Percentiles rank a stretch among this genome's conserved stretches.
phyloP scores from a whole-genome alignment of 1,140 invertebrate genomes.

The Leptestheria dahalacensis region DNA sequence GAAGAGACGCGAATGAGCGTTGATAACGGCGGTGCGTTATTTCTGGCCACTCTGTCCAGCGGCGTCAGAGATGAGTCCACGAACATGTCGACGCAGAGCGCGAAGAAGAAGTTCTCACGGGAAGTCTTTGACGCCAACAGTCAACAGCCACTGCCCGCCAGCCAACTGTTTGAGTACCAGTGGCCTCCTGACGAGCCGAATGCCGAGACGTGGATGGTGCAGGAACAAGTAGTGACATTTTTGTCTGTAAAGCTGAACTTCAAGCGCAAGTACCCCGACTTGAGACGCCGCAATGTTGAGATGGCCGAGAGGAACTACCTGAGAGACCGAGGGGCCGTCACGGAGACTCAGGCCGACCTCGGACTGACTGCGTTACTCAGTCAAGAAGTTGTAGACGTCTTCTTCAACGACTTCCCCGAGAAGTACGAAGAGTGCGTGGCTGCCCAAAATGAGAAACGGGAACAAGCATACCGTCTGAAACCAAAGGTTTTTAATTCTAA shows the following conservation, averaged over 20 bases:
- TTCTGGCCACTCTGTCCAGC: background rate
- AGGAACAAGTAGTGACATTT: constrained; percentile 84
- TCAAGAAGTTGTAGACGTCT: constrained; percentile 83
- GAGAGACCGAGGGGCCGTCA: constrained; percentile 64
- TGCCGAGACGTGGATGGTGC: constrained; percentile 66
- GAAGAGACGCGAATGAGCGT: constrained; percentile 79
- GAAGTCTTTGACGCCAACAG: constrained; percentile 48
- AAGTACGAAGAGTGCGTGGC: constrained; percentile 86
- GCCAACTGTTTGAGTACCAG: constrained; percentile 82
- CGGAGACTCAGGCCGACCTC: constrained; percentile 81
- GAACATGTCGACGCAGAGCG: constrained; percentile 46
- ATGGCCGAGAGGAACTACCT: constrained; percentile 81
- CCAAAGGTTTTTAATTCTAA: constrained; percentile 40
- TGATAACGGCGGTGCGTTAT: constrained; percentile 33
- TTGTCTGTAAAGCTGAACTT: constrained; percentile 78
- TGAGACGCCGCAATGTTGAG: constrained; percentile 64
- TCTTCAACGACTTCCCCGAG: constrained; percentile 84
- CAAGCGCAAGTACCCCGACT: constrained; percentile 84
- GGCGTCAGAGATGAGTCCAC: background rate
- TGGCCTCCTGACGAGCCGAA: constrained; percentile 58
- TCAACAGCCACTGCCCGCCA: constrained; percentile 52
- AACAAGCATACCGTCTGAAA: constrained; percentile 48
- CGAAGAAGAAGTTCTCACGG: constrained; percentile 44
- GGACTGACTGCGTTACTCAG: constrained; percentile 80
- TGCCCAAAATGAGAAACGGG: constrained; percentile 62